These are phyloP conservation scores for Syngnathus acus DNA, from an alignment of 2,797 vertebrate genomes.

Conservation along the genomic window DNA sequence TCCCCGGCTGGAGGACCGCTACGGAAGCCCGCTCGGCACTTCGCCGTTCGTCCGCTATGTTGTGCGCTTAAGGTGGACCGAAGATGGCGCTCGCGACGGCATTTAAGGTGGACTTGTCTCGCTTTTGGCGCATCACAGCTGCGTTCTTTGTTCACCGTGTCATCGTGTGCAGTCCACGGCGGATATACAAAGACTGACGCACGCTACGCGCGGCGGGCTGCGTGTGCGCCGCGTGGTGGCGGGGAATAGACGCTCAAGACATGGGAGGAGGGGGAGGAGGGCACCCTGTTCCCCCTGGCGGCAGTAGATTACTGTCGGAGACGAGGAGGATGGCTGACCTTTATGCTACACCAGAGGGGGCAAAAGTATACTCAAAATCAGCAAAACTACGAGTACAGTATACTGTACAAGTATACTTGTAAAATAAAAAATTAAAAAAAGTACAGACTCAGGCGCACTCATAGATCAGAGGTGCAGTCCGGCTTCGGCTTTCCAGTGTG, in stretches of 20 bases:
- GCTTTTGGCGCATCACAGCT: conserved; percentile 11
- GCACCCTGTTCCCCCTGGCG: too few species aligned
- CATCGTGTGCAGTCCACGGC: conserved; percentile 3
- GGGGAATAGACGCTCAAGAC: conserved; percentile 26
- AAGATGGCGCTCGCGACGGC: conserved; percentile 47
- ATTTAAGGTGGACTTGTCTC: conserved; percentile 58
- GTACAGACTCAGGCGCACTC: too few species aligned
- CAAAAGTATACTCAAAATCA: too few species aligned
- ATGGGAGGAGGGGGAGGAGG: conserved; percentile 21
- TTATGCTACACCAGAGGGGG: too few species aligned
- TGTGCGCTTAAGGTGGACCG: conserved; percentile 74
- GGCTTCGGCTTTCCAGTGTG: too few species aligned
- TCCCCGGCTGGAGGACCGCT: conserved; percentile 71
- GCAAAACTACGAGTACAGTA: too few species aligned
- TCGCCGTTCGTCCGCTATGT: conserved; percentile 71
- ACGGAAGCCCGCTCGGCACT: conserved; percentile 76
- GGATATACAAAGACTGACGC: conserved; percentile 3
- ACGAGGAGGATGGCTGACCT: background rate
- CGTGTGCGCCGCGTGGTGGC: conserved; percentile 4
- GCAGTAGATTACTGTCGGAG: background rate
- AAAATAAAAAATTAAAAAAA: too few species aligned
- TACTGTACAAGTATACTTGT: too few species aligned
- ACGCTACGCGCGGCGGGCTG: background rate
- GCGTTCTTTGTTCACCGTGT: conserved; percentile 46
- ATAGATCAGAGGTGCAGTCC: too few species aligned